phyloP scores from a whole-genome alignment of 2,113 vertebrate genomes.

The Alaudala cheleensis region DNA sequence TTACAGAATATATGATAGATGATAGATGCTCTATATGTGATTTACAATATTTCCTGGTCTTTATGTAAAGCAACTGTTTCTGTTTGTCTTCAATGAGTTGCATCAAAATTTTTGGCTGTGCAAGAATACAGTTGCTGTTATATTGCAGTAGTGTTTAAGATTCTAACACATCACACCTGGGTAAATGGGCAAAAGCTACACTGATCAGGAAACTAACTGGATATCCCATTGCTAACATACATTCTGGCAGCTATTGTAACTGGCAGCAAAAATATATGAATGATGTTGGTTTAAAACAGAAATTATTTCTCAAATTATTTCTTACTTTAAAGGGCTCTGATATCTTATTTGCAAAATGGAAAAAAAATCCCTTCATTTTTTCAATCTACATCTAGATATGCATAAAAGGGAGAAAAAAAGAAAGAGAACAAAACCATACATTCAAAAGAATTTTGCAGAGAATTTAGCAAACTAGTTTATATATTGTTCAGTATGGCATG shows the following conservation, averaged over 20 bases:
- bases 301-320: background rate
- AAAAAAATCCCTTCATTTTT: background rate
- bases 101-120: background rate
- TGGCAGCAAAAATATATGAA: background rate
- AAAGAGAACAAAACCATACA: background rate
- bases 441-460: background rate
- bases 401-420: background rate
- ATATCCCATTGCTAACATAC: background rate
- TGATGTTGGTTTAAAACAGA: background rate
- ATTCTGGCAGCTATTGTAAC: background rate
- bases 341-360: background rate
- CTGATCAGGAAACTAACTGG: background rate
- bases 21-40: accelerated
- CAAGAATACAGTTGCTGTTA: background rate
- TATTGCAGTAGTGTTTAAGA: background rate
- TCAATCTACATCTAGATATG: background rate
- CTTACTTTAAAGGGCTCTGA: background rate
- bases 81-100: background rate
- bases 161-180: background rate
- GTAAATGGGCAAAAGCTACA: background rate
- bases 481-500: background rate
- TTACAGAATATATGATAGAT: background rate
- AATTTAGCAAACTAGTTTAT: background rate
- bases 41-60: background rate
- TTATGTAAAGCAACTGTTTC: background rate